Percentiles rank a stretch among this genome's conserved stretches.
These are phyloP conservation scores for Morbakka virulenta DNA, from an alignment of 30 jellyfish, hydroid and myxozoan species.

Conservation along the genomic window DNA sequence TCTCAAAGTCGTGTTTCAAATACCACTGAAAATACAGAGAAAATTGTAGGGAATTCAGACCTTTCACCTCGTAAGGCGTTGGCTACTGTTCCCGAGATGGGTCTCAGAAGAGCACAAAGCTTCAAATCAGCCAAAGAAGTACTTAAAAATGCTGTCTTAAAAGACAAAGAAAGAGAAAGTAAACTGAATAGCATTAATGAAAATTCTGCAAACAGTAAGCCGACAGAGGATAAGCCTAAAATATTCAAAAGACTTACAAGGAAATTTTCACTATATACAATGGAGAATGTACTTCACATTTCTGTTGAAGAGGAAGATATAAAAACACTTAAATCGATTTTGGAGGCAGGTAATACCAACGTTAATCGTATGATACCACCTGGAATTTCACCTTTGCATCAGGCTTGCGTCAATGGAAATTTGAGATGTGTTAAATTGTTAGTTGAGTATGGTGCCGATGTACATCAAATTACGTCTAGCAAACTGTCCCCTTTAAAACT, in stretches of 20 bases:
- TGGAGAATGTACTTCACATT: neutral
- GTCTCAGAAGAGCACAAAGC: neutral
- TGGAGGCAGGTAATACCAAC: conserved; percentile 1
- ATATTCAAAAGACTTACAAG: neutral
- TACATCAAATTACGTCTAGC: neutral
- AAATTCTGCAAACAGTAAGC: neutral
- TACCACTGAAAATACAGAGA: neutral
- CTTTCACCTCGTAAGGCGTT: neutral
- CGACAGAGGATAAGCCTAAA: neutral
- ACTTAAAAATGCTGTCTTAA: neutral
- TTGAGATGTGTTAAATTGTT: conserved; percentile 17
- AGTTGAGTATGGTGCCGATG: conserved; percentile 11
- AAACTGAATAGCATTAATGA: too few species aligned
- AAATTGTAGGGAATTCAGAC: neutral
- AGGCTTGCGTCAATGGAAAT: conserved; percentile 24
- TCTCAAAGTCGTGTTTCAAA: neutral
- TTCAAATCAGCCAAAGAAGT: neutral
- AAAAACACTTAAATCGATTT: neutral
- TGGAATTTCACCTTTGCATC: conserved; percentile 12
- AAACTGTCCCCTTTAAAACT: conserved; percentile 15
- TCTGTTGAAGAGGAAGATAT: neutral
- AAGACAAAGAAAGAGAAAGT: neutral
- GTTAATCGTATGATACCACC: conserved; percentile 12
- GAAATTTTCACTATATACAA: neutral
- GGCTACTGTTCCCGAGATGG: neutral